A percentile compares a stretch with the other conserved stretches of the same genome.
Evolutionary conservation across 2,888 invertebrate species (phyloP).

Genomic region (Ectobius pallidus): DNA sequence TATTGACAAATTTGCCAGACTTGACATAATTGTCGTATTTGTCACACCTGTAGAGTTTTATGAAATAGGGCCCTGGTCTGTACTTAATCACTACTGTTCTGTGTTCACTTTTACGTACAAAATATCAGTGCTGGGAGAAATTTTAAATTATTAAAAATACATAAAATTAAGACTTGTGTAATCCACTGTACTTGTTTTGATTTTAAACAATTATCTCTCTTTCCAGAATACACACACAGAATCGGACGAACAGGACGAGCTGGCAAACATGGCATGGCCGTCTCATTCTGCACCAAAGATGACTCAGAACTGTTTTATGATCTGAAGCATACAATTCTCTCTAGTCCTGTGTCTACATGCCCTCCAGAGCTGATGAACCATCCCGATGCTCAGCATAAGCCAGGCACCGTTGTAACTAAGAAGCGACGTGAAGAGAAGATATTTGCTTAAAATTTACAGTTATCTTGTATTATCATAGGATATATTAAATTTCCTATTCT

Average conservation of each 20-base stretch:
- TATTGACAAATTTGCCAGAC: no score
- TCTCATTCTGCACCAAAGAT: conserved; percentile 97
- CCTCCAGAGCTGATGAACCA: conserved; percentile 97
- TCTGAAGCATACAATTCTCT: conserved; percentile 86
- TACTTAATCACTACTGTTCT: no score
- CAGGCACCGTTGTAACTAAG: conserved; percentile 88
- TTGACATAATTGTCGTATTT: no score
- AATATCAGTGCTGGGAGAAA: no score
- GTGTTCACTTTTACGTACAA: no score
- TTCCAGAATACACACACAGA: conserved; percentile 90
- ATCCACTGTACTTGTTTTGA: no score
- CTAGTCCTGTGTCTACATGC: conserved; percentile 92
- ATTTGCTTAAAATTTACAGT: conserved; percentile 73
- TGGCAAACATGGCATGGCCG: conserved; percentile 95
- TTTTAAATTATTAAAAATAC: no score
- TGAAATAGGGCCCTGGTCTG: no score
- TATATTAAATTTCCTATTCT: no score
- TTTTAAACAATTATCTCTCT: no score
- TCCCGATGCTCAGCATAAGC: conserved; percentile 97
- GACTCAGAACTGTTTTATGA: conserved; percentile 96
- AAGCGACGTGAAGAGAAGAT: conserved; percentile 96
- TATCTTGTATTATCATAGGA: background rate
- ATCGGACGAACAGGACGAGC: conserved; percentile 99
- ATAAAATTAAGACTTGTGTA: no score
- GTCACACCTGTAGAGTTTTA: no score